These are phyloP conservation scores for Anarrhichthys ocellatus DNA, from an alignment of 2,113 vertebrate species.

Conservation along the genomic window DNA sequence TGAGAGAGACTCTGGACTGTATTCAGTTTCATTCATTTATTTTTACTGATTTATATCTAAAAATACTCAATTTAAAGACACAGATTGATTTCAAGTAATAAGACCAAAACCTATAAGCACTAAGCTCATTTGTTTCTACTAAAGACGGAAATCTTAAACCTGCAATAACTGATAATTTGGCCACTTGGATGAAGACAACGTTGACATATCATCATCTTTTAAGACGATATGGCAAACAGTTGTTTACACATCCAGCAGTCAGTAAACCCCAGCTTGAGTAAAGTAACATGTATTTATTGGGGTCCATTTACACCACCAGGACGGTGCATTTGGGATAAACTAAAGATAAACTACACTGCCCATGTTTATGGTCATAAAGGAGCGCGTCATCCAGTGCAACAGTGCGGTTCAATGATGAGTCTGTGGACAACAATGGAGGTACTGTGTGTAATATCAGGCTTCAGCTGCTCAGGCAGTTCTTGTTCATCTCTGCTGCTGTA, in stretches of 20 bases:
- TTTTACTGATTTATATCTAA: neutral
- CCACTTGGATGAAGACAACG: neutral
- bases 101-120: neutral
- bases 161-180: neutral
- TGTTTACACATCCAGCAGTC: neutral
- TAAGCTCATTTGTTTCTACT: neutral
- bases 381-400: neutral
- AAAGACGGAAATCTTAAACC: neutral
- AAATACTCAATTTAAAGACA: neutral
- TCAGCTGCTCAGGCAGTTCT: neutral
- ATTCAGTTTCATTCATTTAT: neutral
- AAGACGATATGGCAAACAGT: neutral
- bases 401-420: neutral
- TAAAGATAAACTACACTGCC: neutral
- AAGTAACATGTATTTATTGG: neutral
- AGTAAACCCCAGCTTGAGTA: neutral
- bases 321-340: neutral
- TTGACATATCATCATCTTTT: neutral
- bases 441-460: neutral
- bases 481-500: neutral
- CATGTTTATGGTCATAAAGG: neutral
- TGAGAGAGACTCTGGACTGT: neutral
- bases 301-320: neutral
- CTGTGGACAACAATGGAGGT: neutral
- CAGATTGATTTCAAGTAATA: neutral